These are phyloP conservation scores for Ptilonorhynchus violaceus DNA, from an alignment of 2,113 vertebrate genomes.

Conservation along the genomic window DNA sequence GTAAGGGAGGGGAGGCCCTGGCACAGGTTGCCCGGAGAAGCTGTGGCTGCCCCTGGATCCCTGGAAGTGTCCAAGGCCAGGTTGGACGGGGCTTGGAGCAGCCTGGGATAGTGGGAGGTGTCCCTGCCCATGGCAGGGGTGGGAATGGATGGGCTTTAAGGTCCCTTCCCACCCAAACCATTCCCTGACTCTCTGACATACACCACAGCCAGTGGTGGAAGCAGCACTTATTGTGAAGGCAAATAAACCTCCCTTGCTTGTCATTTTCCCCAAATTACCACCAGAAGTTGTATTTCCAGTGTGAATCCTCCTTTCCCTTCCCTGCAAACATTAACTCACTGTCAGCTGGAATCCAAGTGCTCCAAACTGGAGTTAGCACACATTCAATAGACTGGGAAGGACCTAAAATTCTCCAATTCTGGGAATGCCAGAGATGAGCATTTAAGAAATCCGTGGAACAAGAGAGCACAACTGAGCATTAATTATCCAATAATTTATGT, in stretches of 20 bases:
- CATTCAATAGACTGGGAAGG: neutral
- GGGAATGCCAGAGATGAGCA: neutral
- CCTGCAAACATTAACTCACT: neutral
- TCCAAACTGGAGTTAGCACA: neutral
- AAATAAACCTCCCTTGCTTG: neutral
- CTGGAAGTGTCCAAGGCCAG: accelerated
- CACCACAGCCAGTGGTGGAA: accelerated
- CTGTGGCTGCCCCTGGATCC: neutral
- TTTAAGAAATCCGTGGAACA: neutral
- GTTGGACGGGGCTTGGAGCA: accelerated
- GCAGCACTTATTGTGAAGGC: no score
- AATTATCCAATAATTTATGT: neutral
- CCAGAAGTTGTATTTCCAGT: neutral
- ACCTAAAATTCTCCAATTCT: neutral
- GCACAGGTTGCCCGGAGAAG: neutral
- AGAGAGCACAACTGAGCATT: neutral
- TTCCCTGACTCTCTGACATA: neutral
- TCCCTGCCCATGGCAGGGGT: neutral
- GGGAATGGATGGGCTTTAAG: neutral
- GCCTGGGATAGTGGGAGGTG: accelerated
- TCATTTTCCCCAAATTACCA: neutral
- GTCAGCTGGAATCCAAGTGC: neutral
- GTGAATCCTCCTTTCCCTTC: neutral
- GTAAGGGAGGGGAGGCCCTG: accelerated
- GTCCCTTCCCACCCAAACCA: neutral